Evolutionary conservation across 1,140 invertebrate genomes (phyloP).

Genomic region (Drosophila pseudoobscura): DNA sequence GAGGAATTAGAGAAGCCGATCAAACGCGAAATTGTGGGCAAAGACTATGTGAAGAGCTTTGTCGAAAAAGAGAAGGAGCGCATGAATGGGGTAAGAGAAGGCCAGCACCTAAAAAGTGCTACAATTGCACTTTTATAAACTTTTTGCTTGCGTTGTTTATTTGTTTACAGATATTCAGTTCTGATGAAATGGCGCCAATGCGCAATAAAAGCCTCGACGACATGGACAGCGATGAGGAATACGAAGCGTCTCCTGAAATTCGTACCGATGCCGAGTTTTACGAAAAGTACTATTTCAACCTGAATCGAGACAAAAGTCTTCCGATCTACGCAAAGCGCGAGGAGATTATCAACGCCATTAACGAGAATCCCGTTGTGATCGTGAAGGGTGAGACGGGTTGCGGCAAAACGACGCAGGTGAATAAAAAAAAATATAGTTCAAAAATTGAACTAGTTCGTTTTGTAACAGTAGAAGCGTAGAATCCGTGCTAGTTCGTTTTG

Average conservation of each 20-base stretch:
- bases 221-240: constrained; percentile 58
- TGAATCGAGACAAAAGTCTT: constrained; percentile 58
- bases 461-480: no score
- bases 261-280: constrained; percentile 64
- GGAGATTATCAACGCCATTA: constrained; percentile 58
- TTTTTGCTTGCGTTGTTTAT: neutral
- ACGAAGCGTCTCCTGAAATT: constrained; percentile 7
- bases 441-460: constrained; percentile 5
- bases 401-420: constrained; percentile 93
- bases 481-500: neutral
- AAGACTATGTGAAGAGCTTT: constrained; percentile 56
- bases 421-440: neutral
- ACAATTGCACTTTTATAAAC: neutral
- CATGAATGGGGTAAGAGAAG: constrained; percentile 49
- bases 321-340: constrained; percentile 67
- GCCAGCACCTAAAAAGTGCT: neutral
- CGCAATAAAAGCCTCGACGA: constrained; percentile 43
- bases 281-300: constrained; percentile 61
- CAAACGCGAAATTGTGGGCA: constrained; percentile 63
- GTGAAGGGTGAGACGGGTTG: constrained; percentile 84
- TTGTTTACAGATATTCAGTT: constrained; percentile 1
- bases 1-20: constrained; percentile 22
- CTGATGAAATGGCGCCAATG: neutral
- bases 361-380: constrained; percentile 66
- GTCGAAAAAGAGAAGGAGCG: constrained; percentile 46